Conservation (phyloP, 2,113 vertebrate genomes). For the Podocnemis expansa region DNA sequence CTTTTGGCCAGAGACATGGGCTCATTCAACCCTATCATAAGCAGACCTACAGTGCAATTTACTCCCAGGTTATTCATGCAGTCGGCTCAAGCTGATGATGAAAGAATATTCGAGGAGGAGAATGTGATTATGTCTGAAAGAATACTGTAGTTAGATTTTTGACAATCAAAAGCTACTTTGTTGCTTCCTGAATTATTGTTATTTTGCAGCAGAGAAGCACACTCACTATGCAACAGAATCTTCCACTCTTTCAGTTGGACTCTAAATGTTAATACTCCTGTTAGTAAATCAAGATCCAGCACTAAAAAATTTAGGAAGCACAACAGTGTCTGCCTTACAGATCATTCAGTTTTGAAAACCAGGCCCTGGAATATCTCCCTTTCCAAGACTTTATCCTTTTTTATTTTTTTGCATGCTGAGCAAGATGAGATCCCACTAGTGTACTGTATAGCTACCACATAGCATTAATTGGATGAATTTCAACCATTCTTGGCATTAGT, state of each 20-base stretch:
- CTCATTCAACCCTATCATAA: neutral
- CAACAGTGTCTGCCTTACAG: neutral
- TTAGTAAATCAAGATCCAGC: neutral
- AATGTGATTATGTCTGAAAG: neutral
- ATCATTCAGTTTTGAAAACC: slow-evolving; percentile 44
- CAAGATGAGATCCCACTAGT: neutral
- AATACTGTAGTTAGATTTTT: neutral
- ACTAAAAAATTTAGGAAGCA: slow-evolving; percentile 21
- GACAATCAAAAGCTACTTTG: neutral
- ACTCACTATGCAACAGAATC: neutral
- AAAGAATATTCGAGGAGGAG: neutral
- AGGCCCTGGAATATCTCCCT: slow-evolving; percentile 14
- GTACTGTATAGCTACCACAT: slow-evolving; percentile 36
- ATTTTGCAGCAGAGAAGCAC: neutral
- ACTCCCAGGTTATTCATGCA: neutral
- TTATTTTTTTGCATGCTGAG: slow-evolving; percentile 42
- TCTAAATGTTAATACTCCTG: slow-evolving; percentile 38
- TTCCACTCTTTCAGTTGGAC: neutral
- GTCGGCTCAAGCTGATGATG: neutral
- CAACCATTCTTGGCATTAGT: slow-evolving; percentile 14
- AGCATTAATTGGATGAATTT: slow-evolving; percentile 2
- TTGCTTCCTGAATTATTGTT: neutral
- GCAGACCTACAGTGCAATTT: neutral
- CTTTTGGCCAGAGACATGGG: neutral
- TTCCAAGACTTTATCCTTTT: slow-evolving; percentile 38